These are phyloP conservation scores for Cheilosia scutellata DNA, from an alignment of 2,888 invertebrate species.

Conservation along the genomic window DNA sequence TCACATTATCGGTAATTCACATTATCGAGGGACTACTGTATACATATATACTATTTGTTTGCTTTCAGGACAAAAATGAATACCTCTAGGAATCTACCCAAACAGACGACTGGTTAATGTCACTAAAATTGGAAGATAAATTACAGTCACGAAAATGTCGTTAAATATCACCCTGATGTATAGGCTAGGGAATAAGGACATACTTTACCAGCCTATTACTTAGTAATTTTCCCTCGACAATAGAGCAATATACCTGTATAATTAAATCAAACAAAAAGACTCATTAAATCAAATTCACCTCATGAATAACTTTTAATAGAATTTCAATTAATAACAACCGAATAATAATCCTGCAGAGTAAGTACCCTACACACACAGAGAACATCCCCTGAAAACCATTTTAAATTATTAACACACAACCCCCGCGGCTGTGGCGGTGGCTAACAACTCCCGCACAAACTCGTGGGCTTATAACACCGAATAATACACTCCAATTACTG, in stretches of 20 bases:
- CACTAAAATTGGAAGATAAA: too few relatives aligned
- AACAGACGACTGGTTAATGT: too few relatives aligned
- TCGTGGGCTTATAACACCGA: slow-evolving; percentile 63
- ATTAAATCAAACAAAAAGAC: slow-evolving; percentile 53
- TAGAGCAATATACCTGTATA: slow-evolving; percentile 49
- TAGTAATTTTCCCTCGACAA: neutral
- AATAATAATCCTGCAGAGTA: slow-evolving; percentile 36
- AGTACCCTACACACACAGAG: neutral
- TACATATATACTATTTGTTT: too few relatives aligned
- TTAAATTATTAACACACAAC: slow-evolving; percentile 72
- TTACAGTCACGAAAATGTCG: too few relatives aligned
- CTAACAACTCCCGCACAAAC: slow-evolving; percentile 32
- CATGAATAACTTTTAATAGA: slow-evolving; percentile 64
- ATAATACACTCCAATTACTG: slow-evolving; percentile 71
- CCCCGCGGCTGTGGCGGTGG: neutral
- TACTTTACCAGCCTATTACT: neutral
- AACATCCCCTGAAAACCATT: slow-evolving; percentile 36
- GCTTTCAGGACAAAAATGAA: too few relatives aligned
- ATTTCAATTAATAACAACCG: slow-evolving; percentile 61
- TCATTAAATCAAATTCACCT: slow-evolving; percentile 62
- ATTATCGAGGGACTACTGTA: too few relatives aligned
- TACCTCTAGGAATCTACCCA: too few relatives aligned
- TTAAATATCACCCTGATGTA: too few relatives aligned
- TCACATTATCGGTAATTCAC: too few relatives aligned
- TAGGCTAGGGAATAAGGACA: too few relatives aligned